Conservation (phyloP, 2,113 vertebrate species). For the Paramisgurnus dabryanus region DNA sequence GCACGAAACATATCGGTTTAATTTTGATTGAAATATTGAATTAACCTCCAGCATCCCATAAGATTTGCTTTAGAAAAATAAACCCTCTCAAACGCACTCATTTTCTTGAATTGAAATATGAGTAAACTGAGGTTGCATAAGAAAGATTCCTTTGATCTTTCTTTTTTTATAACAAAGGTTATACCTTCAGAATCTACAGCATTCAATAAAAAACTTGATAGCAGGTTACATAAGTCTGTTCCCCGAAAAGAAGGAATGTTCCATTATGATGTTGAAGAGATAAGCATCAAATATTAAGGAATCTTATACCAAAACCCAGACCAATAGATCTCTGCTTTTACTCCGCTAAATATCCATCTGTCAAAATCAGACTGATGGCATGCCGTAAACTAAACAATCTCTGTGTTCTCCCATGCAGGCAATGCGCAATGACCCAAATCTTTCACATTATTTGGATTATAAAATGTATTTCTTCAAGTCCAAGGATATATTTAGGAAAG, state of each 20-base stretch:
- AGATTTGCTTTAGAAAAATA: background rate
- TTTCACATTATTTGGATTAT: background rate
- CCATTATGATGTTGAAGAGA: constrained; percentile 35
- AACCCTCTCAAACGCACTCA: background rate
- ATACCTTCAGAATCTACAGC: constrained; percentile 15
- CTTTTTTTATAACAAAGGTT: background rate
- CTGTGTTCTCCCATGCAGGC: background rate
- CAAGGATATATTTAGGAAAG: no score
- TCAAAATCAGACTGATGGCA: background rate
- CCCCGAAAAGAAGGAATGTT: constrained; percentile 27
- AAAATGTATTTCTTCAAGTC: background rate
- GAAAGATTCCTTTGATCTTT: background rate
- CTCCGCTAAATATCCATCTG: background rate
- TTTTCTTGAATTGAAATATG: background rate
- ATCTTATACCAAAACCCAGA: background rate
- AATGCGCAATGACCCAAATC: background rate
- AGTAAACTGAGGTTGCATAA: background rate
- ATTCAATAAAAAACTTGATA: constrained; percentile 6
- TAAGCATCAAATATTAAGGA: background rate
- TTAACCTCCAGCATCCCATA: background rate
- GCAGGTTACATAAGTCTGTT: constrained; percentile 4
- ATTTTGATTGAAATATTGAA: background rate
- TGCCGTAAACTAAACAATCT: background rate
- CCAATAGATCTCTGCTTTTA: constrained; percentile 7
- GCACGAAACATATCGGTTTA: background rate